A percentile compares a stretch with the other conserved stretches of the same genome.
Evolutionary conservation across 2,113 vertebrate genomes (phyloP).

Genomic region (Phyllostomus discolor): DNA sequence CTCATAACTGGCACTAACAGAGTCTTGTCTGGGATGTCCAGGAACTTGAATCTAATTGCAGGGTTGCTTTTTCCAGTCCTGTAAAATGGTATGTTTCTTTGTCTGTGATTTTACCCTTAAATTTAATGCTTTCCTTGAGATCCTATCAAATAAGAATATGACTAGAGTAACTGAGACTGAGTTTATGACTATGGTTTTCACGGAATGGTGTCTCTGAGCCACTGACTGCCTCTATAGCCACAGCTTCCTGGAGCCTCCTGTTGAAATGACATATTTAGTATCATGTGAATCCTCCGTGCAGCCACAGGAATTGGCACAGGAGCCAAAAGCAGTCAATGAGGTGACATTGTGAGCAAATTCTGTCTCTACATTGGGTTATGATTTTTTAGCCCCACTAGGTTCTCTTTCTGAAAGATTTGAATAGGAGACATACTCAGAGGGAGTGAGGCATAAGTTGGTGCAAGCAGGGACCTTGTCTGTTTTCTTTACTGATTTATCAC

Average conservation of each 20-base stretch:
- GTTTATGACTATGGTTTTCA: not conserved
- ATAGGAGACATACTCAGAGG: not conserved
- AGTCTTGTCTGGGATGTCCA: conserved; percentile 61
- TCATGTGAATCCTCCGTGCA: not conserved
- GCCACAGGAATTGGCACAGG: not conserved
- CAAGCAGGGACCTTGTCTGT: not conserved
- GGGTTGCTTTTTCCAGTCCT: conserved; percentile 48
- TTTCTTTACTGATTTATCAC: not conserved
- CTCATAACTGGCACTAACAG: conserved; percentile 54
- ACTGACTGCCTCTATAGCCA: accelerated
- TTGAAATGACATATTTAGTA: not conserved
- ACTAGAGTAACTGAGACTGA: not conserved
- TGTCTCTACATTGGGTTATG: not conserved
- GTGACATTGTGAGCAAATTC: not conserved
- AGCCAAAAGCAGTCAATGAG: not conserved
- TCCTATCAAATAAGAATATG: conserved; percentile 24
- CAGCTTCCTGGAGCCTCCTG: no score
- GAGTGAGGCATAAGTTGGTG: not conserved
- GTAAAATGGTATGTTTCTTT: conserved; percentile 60
- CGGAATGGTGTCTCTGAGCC: not conserved
- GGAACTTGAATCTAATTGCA: conserved; percentile 49
- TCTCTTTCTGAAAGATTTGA: not conserved
- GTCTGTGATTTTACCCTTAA: not conserved
- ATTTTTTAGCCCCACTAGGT: not conserved
- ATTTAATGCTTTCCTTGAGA: conserved; percentile 8